Base-by-base conservation (phyloP, 2,113 vertebrate species). In the Perognathus longimembris region DNA sequence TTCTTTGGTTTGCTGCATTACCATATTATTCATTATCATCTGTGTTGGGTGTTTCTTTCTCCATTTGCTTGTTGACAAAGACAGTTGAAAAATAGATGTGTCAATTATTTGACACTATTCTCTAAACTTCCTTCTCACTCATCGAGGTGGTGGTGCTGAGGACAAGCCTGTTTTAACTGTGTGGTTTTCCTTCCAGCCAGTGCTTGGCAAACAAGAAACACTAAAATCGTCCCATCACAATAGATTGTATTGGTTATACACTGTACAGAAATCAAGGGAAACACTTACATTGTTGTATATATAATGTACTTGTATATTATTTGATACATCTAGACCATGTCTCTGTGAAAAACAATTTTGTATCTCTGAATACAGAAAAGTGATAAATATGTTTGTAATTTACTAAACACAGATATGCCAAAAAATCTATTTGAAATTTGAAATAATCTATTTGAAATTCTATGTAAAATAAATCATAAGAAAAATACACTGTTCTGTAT, bases 1-100 rank as follows among this genome's bases (percentile, higher is more conserved):
- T 92, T 96, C 32, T 81, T 71, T 93, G 64, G 94, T 73, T 95
- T 95, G 77, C 88, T 94, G 81, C 64, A 92, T 92, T 91, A 69
- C 28, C 88, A 63, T 92, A 75, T 82, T 85, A 26, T 32, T 94
- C 28, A 83, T 1, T 66, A 63, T 92, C 84, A 88, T 96, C 70
- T 88, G 40, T 67, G 91, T 83, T 64, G 74, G 54, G 59, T 89
- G 26, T 95, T 95, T 90, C 30, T 91, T 22, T 95, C 50, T 76
- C 20, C 45, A 24, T 34, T 91, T 69, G 32, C 94, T 85, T 94
- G 26, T 20, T 95, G 93, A 64, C 86, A 73, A 81, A 30, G 4
- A 67, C 75, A 66, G 10, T 57, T 61, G 61, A 22, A 85, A 85
- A 92, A 57, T 11, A 76, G 21, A 80, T 67, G n/a, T 90, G 15